Conservation (phyloP, 23 tunicate species). For the Ciona savignyi region DNA sequence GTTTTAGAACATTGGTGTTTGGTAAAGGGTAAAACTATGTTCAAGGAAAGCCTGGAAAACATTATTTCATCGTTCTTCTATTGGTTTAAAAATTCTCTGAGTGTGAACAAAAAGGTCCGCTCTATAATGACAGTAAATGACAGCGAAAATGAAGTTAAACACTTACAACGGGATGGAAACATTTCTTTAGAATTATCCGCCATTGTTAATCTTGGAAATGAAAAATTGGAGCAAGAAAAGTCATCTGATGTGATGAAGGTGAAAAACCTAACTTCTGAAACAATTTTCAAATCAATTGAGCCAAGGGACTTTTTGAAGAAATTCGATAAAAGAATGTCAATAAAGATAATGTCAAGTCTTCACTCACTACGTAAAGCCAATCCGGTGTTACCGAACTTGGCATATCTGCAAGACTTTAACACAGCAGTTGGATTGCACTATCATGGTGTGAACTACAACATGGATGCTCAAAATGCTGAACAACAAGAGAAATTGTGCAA, state of each 20-base stretch:
- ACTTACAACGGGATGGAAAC: too few relatives aligned
- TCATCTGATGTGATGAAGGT: constrained; percentile 2
- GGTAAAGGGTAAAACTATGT: too few relatives aligned
- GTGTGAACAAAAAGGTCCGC: too few relatives aligned
- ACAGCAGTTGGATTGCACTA: constrained; percentile 13
- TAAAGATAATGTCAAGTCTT: constrained; percentile 7
- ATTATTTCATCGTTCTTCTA: too few relatives aligned
- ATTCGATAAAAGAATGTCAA: neutral
- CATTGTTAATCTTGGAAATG: neutral
- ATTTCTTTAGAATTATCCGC: constrained; percentile 4
- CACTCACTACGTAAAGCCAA: too few relatives aligned
- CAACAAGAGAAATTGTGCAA: constrained; percentile 26
- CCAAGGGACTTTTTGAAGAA: neutral
- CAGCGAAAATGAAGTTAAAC: too few relatives aligned
- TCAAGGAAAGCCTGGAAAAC: too few relatives aligned
- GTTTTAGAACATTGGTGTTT: too few relatives aligned
- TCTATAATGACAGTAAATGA: too few relatives aligned
- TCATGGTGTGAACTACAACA: constrained; percentile 24
- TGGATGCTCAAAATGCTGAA: constrained; percentile 53
- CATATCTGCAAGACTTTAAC: constrained; percentile 13
- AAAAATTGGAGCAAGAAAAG: neutral
- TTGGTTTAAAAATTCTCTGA: too few relatives aligned
- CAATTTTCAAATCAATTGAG: neutral
- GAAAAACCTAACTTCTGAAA: neutral
- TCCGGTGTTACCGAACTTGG: constrained; percentile 5